phyloP scores from a whole-genome alignment of 2,888 invertebrate genomes.

The Fabriciana adippe region DNA sequence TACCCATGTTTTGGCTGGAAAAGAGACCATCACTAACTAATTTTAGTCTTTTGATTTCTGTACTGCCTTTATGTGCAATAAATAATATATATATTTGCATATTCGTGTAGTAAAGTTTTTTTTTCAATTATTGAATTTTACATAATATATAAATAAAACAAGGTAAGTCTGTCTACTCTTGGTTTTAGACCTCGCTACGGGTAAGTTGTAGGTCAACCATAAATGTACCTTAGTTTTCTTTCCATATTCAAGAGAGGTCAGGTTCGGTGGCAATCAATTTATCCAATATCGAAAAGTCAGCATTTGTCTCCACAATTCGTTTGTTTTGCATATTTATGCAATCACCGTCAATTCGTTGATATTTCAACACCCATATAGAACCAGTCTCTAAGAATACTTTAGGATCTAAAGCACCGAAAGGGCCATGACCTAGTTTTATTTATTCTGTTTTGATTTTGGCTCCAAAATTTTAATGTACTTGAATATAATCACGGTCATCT shows the following conservation, averaged over 20 bases:
- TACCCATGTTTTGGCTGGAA: too few species aligned
- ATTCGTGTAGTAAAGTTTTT: background rate
- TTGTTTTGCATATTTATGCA: constrained; percentile 55
- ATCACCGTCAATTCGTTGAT: constrained; percentile 41
- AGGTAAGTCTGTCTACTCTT: too few species aligned
- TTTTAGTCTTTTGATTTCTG: too few species aligned
- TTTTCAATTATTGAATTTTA: background rate
- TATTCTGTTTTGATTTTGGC: constrained; percentile 14
- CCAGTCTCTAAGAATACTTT: constrained; percentile 60
- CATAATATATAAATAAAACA: too few species aligned
- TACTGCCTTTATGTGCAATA: too few species aligned
- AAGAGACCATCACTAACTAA: too few species aligned
- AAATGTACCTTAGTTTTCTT: too few species aligned
- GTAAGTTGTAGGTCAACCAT: too few species aligned
- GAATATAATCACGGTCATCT: constrained; percentile 6
- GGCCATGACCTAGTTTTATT: constrained; percentile 61
- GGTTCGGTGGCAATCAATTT: background rate
- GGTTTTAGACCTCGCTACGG: too few species aligned
- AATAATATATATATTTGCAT: too few species aligned
- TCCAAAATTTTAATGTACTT: constrained; percentile 16
- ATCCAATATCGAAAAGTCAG: background rate
- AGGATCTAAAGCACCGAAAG: constrained; percentile 63
- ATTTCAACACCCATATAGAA: constrained; percentile 63
- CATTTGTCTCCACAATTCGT: constrained; percentile 38
- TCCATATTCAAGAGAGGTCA: background rate